Evolutionary conservation across 2,113 vertebrate species (phyloP), one percentile per base, ranked within the genome.

Genomic region (Psittacula cyanocephala): DNA sequence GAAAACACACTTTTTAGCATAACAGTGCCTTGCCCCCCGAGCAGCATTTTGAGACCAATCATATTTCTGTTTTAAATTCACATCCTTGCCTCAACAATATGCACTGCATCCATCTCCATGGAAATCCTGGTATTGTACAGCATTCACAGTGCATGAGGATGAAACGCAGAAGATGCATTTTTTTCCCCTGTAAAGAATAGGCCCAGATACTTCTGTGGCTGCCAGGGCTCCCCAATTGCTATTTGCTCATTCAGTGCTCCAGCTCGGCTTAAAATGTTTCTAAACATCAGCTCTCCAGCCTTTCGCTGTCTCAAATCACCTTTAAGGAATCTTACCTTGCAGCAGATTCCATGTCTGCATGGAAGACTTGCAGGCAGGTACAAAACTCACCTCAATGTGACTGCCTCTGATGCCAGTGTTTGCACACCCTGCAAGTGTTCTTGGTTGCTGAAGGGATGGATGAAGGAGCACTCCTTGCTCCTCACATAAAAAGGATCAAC

Each of bases 41-140:
- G 78, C 46, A 77, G 22, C 72, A 41, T 39, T 95, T 95, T 2
- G 31, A 95, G 80, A 90, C 86, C 74, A 62, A 67, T 90, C 83
- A 52, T 81, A 81, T 94, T 96, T 96, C 91, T 92, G n/a, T 86
- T 96, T 88, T 88, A 94, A 95, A 96, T 92, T 93, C 88, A 94
- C 79, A 86, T 89, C 88, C 91, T 89, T 95, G 47, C 78, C 74
- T 89, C 81, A 87, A 86, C 93, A 93, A 70, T 91, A 96, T 5
- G 24, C 79, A 89, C 68, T 82, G 80, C 47, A 43, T 93, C 81
- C 78, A 94, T 96, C 97, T 97, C 92, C 96, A 96, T 93, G 95
- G 97, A 97, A 97, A 97, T 97, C 86, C 91, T 52, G 75, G 41
- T 87, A 76, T 28, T 77, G 50, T 74, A 89, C 62, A 67, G 88